Base-by-base conservation (phyloP, 37 sponge, comb jelly and placozoan genomes). In the Beroe ovata region DNA sequence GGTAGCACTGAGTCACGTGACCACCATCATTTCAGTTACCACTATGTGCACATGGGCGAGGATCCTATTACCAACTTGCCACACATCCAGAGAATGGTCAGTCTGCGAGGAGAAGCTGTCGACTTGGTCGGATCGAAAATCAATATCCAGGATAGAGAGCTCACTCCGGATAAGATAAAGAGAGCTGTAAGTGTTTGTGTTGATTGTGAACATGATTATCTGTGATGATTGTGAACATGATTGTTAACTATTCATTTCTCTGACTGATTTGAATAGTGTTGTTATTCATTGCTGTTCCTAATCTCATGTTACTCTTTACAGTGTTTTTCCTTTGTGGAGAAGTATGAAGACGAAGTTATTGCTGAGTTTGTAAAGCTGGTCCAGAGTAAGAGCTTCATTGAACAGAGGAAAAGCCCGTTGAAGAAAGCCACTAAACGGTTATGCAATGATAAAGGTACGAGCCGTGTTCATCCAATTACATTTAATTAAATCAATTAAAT, bases 281-380 rank as follows among this genome's bases (percentile, higher is more conserved):
- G n/a, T n/a, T n/a, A n/a, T n/a, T n/a, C n/a, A n/a, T n/a, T n/a
- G n/a, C n/a, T n/a, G n/a, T n/a, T n/a, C n/a, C n/a, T n/a, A n/a
- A n/a, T n/a, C n/a, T n/a, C n/a, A n/a, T n/a, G n/a, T n/a, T n/a
- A n/a, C n/a, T n/a, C n/a, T n/a, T n/a, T 29, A 4, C 84, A 77
- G 84, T 77, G 84, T 36, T 77, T 77, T 25, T 77, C 84, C 28
- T 77, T 77, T 40, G 84, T 77, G 54, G 84, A 77, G 33, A 77
- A 77, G 84, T 77, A 77, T 54, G 84, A 77, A 29, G 84, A 77
- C 25, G 84, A 77, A 23, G 28, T 77, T 11, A 54, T 77, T 4
- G 84, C 0, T 0, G 84, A 40, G 84, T 77, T 77, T 40, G 84
- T 77, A 25, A 77, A 77, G 54, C 84, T 77, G 4, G 84, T 77